A percentile compares a stretch with the other conserved stretches of the same genome.
Conservation (phyloP, 2,797 vertebrate genomes). For the Thamnophis elegans region DNA sequence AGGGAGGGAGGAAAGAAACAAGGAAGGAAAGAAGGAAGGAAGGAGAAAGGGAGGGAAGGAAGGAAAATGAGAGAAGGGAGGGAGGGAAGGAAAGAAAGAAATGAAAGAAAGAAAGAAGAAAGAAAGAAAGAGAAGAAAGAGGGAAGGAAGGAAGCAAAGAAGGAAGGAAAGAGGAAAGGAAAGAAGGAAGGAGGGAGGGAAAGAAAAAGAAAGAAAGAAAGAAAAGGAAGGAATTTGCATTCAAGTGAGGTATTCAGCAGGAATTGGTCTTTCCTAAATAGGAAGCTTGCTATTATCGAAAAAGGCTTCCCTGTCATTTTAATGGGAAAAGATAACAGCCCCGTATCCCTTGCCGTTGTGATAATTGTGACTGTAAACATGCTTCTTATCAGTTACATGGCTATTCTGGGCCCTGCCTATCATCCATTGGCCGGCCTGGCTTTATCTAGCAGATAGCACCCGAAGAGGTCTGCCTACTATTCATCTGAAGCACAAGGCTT, state of each 20-base stretch:
- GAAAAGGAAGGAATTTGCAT: background rate
- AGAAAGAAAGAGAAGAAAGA: fast-evolving
- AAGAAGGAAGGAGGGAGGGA: fast-evolving
- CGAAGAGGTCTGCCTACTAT: conserved; percentile 33
- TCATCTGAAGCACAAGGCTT: background rate
- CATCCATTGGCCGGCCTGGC: background rate
- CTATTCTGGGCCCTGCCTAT: conserved; percentile 41
- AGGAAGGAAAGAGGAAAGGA: too few species aligned
- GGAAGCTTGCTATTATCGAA: background rate
- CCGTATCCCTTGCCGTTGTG: background rate
- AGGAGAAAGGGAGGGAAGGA: too few species aligned
- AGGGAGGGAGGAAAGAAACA: background rate
- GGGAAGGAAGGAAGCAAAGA: too few species aligned
- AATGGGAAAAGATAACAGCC: background rate
- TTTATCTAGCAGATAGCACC: conserved; percentile 30
- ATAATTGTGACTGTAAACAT: background rate
- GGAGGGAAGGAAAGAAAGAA: too few species aligned
- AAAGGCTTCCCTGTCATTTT: background rate
- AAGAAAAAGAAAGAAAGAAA: fast-evolving
- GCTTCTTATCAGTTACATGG: conserved; percentile 14
- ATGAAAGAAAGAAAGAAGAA: fast-evolving
- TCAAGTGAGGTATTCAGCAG: background rate
- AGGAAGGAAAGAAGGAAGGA: too few species aligned
- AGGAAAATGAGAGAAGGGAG: too few species aligned
- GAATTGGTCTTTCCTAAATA: background rate